These are phyloP conservation scores for Poecilia latipinna DNA, from an alignment of 2,113 vertebrate genomes.

Conservation along the genomic window DNA sequence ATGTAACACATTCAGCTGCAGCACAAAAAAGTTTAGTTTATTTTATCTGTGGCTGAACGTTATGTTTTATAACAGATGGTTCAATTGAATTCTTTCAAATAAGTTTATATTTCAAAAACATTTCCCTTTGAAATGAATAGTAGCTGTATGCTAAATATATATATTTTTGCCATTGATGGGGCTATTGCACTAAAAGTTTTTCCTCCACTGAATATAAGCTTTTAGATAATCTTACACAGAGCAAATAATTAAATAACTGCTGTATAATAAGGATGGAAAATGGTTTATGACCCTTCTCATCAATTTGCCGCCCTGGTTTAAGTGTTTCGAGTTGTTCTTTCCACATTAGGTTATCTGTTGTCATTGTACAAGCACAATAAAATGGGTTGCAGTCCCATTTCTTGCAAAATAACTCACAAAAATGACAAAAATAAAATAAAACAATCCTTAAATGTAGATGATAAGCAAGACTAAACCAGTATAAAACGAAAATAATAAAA, in stretches of 20 bases:
- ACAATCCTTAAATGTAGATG: neutral
- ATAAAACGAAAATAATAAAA: neutral
- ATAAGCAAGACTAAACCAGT: neutral
- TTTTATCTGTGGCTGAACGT: too few relatives aligned
- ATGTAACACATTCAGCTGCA: neutral
- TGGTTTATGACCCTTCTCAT: too few relatives aligned
- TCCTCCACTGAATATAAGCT: neutral
- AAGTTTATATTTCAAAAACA: neutral
- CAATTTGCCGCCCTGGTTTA: too few relatives aligned
- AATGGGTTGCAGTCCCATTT: neutral
- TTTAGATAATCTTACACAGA: too few relatives aligned
- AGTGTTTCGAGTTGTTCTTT: neutral
- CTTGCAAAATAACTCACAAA: too few relatives aligned
- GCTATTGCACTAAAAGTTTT: too few relatives aligned
- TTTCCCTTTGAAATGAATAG: too few relatives aligned
- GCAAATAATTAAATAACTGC: neutral
- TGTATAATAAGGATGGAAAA: neutral
- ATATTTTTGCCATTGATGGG: too few relatives aligned
- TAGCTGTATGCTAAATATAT: too few relatives aligned
- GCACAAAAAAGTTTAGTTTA: too few relatives aligned
- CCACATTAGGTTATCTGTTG: neutral
- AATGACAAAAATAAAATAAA: too few relatives aligned
- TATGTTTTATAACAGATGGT: neutral
- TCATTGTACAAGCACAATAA: neutral
- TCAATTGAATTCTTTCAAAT: neutral